phyloP scores from a whole-genome alignment of 2,113 vertebrate genomes.

The Cranoglanis bouderius region DNA sequence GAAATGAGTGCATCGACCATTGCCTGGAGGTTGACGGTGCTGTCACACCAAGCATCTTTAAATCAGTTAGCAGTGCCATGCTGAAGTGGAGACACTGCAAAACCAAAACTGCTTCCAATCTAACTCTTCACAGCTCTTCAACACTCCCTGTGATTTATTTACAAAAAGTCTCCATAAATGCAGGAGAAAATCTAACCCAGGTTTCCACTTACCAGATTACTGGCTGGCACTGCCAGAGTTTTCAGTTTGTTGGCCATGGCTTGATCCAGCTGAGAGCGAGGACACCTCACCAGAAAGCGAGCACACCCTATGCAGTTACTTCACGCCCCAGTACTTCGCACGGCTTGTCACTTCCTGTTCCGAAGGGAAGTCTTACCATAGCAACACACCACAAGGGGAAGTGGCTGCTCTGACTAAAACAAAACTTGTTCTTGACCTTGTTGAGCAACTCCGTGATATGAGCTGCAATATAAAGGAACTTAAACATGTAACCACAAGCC shows the following conservation, averaged over 20 bases:
- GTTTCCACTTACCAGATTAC: slow-evolving; percentile 85
- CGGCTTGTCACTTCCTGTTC: slow-evolving; percentile 88
- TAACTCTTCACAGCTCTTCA: not conserved
- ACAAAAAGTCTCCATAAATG: not conserved
- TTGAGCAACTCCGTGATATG: slow-evolving; percentile 59
- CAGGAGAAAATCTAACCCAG: not conserved
- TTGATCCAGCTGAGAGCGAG: slow-evolving; percentile 62
- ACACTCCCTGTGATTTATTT: not conserved
- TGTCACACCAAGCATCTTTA: not conserved
- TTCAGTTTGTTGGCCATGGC: slow-evolving; percentile 86
- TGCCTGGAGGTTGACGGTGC: not conserved
- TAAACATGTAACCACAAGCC: slow-evolving; percentile 33
- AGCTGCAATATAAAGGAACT: not conserved
- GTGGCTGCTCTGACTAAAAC: slow-evolving; percentile 73
- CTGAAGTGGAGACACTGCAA: not conserved
- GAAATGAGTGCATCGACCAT: not conserved
- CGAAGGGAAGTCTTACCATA: slow-evolving; percentile 91
- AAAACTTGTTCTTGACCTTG: slow-evolving; percentile 61
- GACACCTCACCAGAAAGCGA: slow-evolving; percentile 46
- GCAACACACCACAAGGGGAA: slow-evolving; percentile 93
- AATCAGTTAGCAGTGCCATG: not conserved
- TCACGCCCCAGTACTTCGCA: slow-evolving; percentile 73
- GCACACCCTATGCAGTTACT: slow-evolving; percentile 44
- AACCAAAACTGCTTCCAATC: not conserved
- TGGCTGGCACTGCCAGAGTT: slow-evolving; percentile 78